Conservation (phyloP, 2,113 vertebrate species). For the Phrynosoma platyrhinos region DNA sequence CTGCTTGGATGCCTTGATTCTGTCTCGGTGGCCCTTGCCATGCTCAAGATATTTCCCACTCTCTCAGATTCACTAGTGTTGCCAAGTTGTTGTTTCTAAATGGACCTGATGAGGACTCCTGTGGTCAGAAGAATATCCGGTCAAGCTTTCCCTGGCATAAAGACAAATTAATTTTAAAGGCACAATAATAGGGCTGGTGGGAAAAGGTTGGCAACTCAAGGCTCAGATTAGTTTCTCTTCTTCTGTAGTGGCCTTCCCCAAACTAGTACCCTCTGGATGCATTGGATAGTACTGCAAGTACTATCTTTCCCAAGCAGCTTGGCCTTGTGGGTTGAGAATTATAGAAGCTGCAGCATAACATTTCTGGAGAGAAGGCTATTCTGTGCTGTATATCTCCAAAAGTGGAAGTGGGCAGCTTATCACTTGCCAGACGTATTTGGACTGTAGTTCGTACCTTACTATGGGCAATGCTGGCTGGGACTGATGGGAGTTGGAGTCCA, state of each 20-base stretch:
- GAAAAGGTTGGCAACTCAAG: not conserved
- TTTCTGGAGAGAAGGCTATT: not conserved
- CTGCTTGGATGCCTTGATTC: not conserved
- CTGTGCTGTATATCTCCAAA: not conserved
- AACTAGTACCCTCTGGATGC: not conserved
- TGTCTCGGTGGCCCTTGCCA: not conserved
- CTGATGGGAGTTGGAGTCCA: not conserved
- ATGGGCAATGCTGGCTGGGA: not conserved
- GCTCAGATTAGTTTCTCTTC: not conserved
- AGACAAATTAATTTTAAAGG: not conserved
- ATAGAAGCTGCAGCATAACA: not conserved
- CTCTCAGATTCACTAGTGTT: not conserved
- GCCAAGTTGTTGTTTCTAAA: not conserved
- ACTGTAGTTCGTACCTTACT: not conserved
- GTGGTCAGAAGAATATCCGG: not conserved
- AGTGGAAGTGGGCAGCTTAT: not conserved
- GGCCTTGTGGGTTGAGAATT: not conserved
- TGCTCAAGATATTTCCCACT: no score
- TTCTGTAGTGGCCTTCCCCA: not conserved
- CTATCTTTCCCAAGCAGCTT: not conserved
- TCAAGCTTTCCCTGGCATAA: not conserved
- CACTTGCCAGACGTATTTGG: not conserved
- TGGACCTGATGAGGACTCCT: no score
- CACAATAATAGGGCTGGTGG: not conserved
- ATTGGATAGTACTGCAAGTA: not conserved